Conservation (phyloP, 23 tunicate genomes). For the Trididemnum nubilum region DNA sequence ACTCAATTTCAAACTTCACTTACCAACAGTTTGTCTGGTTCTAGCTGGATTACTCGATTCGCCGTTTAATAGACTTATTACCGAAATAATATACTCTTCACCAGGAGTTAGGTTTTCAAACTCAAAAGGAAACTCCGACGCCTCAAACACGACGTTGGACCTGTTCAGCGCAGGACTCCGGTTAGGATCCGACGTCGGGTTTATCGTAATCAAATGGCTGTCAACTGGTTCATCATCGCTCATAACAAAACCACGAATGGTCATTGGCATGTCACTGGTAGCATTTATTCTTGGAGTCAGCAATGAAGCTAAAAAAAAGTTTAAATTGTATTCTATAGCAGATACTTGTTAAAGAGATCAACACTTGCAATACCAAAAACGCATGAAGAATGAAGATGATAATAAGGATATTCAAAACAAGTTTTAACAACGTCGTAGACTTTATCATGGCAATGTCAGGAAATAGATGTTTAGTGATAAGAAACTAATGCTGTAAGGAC, state of each 20-base stretch:
- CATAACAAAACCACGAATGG: neutral
- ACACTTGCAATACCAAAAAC: too few species aligned
- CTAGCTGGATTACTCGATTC: neutral
- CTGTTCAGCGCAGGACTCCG: neutral
- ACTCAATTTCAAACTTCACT: too few species aligned
- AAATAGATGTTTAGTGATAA: too few species aligned
- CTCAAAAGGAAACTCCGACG: neutral
- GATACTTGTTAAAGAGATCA: too few species aligned
- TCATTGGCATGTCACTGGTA: neutral
- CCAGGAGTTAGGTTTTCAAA: slow-evolving; percentile 12
- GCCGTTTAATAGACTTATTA: neutral
- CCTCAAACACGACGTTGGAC: neutral
- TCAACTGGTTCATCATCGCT: neutral
- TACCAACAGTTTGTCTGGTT: slow-evolving; percentile 23
- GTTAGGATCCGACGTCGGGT: neutral
- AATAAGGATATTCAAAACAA: too few species aligned
- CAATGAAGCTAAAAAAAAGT: neutral
- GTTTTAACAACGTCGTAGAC: too few species aligned
- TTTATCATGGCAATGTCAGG: too few species aligned
- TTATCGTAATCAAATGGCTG: neutral
- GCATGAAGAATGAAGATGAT: too few species aligned
- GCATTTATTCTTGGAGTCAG: neutral
- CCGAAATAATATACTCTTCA: neutral
- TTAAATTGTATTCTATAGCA: too few species aligned
- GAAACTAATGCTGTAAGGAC: too few species aligned